phyloP scores from a whole-genome alignment of 2,797 vertebrate species.

The Macropodus opercularis region DNA sequence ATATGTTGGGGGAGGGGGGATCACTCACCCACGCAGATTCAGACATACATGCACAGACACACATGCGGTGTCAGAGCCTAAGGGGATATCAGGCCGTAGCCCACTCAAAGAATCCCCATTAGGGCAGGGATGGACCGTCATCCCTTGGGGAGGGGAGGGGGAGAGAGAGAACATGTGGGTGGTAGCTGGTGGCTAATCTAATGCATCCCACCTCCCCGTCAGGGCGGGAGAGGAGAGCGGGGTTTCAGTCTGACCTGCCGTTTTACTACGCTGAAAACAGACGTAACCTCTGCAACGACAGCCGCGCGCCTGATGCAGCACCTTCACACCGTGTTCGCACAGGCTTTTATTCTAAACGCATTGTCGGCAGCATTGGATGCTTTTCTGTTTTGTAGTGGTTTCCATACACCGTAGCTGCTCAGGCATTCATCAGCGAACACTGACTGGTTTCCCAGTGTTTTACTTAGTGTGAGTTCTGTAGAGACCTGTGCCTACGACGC shows the following conservation, averaged over 20 bases:
- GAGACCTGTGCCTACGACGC: slow-evolving; percentile 7
- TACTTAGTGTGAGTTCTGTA: slow-evolving; percentile 4
- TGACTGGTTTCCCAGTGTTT: slow-evolving; percentile 9
- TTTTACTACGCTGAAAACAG: slow-evolving; percentile 11
- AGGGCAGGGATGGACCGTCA: slow-evolving; percentile 67
- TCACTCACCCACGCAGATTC: slow-evolving; percentile 26
- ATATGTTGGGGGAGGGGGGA: slow-evolving; percentile 58
- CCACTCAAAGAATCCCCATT: slow-evolving; percentile 77
- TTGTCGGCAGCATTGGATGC: background rate
- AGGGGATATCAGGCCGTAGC: slow-evolving; percentile 66
- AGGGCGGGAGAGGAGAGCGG: slow-evolving; percentile 26
- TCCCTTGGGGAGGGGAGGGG: slow-evolving; percentile 47
- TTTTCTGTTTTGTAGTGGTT: background rate
- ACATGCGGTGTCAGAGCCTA: slow-evolving; percentile 48
- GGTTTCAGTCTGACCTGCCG: slow-evolving; percentile 44
- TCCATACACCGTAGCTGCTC: background rate
- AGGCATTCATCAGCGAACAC: background rate
- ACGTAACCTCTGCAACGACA: slow-evolving; percentile 13
- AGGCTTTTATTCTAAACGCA: background rate
- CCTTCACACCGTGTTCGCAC: background rate
- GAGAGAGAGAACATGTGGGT: slow-evolving; percentile 50
- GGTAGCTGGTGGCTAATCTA: slow-evolving; percentile 54
- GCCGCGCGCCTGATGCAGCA: background rate
- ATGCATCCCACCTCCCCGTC: slow-evolving; percentile 45
- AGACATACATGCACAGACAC: slow-evolving; percentile 38